Percentiles rank a stretch among this genome's conserved stretches.
Evolutionary conservation across 2,113 vertebrate species (phyloP).

Genomic region (Alethe diademata): DNA sequence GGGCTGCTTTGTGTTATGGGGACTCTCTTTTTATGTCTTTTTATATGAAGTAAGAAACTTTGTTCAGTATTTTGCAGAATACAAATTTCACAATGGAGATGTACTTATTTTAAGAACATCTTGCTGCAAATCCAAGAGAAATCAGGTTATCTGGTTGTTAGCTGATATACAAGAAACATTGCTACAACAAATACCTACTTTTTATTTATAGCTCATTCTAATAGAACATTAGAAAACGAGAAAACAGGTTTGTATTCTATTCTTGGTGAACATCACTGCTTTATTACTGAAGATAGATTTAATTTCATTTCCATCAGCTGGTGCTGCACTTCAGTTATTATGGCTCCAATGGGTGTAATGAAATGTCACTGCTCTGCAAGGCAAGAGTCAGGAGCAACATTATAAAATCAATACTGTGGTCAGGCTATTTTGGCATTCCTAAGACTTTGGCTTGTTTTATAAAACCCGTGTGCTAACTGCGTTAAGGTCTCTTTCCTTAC

Average conservation of each 20-base stretch:
- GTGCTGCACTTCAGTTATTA: slow-evolving; percentile 67
- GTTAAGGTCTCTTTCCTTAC: not conserved
- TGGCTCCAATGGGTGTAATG: slow-evolving; percentile 72
- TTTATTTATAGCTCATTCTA: slow-evolving; percentile 59
- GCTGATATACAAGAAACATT: not conserved
- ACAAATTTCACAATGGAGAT: not conserved
- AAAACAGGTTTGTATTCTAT: slow-evolving; percentile 58
- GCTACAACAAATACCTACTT: not conserved
- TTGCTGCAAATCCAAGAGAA: not conserved
- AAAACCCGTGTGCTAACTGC: not conserved
- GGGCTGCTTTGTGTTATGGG: fast-evolving
- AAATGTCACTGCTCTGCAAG: slow-evolving; percentile 75
- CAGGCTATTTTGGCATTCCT: slow-evolving; percentile 20
- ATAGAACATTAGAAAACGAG: slow-evolving; percentile 57
- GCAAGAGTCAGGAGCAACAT: slow-evolving; percentile 51
- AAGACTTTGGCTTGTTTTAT: not conserved
- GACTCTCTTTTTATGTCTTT: not conserved
- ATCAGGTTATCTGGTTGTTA: slow-evolving; percentile 70
- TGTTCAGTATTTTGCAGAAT: not conserved
- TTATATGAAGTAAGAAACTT: not conserved
- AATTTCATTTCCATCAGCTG: slow-evolving; percentile 72
- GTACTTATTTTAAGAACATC: not conserved
- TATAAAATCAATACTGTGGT: slow-evolving; percentile 62
- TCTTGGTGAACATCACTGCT: slow-evolving; percentile 63
- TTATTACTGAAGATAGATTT: slow-evolving; percentile 77